These are phyloP conservation scores for Adoxophyes honmai DNA, from an alignment of 1,140 invertebrate species.

Conservation along the genomic window DNA sequence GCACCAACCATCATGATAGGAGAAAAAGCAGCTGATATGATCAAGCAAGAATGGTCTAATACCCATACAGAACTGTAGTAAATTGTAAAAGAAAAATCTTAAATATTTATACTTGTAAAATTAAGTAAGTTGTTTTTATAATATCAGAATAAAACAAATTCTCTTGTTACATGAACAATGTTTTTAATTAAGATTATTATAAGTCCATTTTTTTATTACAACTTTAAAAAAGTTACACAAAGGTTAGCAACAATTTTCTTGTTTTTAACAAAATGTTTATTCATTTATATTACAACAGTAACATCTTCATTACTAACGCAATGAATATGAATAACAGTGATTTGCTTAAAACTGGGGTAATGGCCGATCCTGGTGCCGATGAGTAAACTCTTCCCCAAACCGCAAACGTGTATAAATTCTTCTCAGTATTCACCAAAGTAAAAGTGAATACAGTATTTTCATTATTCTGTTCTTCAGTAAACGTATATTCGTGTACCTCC, in stretches of 20 bases:
- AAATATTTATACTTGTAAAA: no score
- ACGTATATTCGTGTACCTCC: constrained; percentile 37
- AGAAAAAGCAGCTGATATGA: constrained; percentile 81
- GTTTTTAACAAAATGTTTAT: no score
- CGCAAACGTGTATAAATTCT: constrained; percentile 49
- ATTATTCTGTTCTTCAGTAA: constrained; percentile 16
- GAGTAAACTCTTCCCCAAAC: constrained; percentile 57
- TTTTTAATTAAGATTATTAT: no score
- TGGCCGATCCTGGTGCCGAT: constrained; percentile 9
- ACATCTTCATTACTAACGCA: no score
- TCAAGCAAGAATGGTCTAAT: constrained; percentile 74
- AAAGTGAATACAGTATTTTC: constrained; percentile 26
- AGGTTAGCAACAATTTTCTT: no score
- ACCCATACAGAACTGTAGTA: constrained; percentile 7
- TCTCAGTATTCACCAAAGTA: constrained; percentile 27
- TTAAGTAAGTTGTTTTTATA: no score
- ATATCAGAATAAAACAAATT: no score
- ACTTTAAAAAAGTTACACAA: no score
- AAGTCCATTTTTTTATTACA: no score
- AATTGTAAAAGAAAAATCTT: background rate
- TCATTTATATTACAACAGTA: no score
- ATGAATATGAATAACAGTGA: background rate
- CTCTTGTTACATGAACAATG: no score
- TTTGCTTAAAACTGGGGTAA: constrained; percentile 1
- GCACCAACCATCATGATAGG: constrained; percentile 83